phyloP scores from a whole-genome alignment of 1,140 invertebrate species.

The Euura saliciscinereae region DNA sequence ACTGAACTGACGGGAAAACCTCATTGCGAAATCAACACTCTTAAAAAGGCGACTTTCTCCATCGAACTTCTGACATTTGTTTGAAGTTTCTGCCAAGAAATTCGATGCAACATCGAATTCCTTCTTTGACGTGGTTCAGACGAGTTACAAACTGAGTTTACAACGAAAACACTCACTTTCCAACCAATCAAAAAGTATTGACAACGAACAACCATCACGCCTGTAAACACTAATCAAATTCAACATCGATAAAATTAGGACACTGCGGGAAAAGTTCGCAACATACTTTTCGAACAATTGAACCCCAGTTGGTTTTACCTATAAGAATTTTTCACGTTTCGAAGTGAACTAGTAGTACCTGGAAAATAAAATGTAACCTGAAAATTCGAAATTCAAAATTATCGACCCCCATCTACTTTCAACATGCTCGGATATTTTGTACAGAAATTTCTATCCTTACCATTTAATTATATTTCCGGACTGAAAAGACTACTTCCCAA shows the following conservation, averaged over 20 bases:
- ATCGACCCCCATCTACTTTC: too few relatives aligned
- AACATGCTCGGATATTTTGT: conserved; percentile 15
- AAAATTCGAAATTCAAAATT: neutral
- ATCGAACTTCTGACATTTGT: neutral
- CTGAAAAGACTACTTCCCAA: neutral
- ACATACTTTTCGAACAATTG: too few relatives aligned
- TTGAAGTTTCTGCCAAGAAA: neutral
- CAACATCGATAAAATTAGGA: too few relatives aligned
- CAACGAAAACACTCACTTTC: too few relatives aligned
- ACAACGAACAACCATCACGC: too few relatives aligned
- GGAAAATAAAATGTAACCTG: neutral
- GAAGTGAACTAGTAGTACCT: neutral
- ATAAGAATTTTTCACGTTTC: neutral
- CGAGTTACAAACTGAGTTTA: neutral
- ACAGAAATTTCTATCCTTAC: conserved; percentile 8
- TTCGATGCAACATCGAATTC: neutral
- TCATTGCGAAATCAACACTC: neutral
- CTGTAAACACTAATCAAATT: too few relatives aligned
- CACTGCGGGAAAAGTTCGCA: too few relatives aligned
- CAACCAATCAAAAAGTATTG: too few relatives aligned
- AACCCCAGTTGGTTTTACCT: too few relatives aligned
- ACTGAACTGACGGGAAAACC: neutral
- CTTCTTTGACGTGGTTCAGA: neutral
- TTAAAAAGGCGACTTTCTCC: neutral
- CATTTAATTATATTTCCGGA: neutral